Percentiles rank a stretch among this genome's conserved stretches.
phyloP scores from a whole-genome alignment of 1,140 invertebrate species.

The Lordiphosa collinella region DNA sequence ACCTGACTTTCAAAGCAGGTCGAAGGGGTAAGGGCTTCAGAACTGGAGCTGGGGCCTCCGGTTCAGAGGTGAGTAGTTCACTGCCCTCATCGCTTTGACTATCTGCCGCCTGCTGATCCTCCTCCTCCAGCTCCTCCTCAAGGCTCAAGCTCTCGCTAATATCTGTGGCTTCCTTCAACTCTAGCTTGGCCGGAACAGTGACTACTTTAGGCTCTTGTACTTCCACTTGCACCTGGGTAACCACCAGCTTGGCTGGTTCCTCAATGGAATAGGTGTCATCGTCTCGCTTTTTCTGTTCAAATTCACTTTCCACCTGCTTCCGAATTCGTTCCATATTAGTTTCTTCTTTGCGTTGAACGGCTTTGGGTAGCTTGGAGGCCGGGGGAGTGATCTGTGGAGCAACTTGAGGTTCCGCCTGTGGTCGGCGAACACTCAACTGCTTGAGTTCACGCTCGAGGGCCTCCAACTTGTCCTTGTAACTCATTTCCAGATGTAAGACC shows the following conservation, averaged over 20 bases:
- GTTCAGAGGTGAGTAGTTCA: conserved; percentile 34
- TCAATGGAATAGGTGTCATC: conserved; percentile 63
- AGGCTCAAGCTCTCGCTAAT: conserved; percentile 58
- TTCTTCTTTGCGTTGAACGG: conserved; percentile 29
- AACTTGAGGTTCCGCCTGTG: not conserved
- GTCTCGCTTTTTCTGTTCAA: conserved; percentile 35
- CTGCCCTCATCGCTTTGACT: conserved; percentile 24
- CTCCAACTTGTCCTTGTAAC: conserved; percentile 65
- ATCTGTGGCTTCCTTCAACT: conserved; percentile 47
- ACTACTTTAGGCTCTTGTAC: conserved; percentile 7
- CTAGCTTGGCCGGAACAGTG: conserved; percentile 8
- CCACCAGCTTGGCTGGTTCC: conserved; percentile 23
- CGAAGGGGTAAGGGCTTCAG: conserved; percentile 12
- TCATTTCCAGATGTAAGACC: conserved; percentile 54
- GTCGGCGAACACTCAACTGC: conserved; percentile 10
- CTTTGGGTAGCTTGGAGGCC: conserved; percentile 53
- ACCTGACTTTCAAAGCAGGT: conserved; percentile 20
- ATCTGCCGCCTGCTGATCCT: not conserved
- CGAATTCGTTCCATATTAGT: conserved; percentile 44
- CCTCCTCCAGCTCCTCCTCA: conserved; percentile 25
- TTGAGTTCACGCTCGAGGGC: conserved; percentile 57
- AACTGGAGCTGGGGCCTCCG: conserved; percentile 18
- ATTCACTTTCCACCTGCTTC: conserved; percentile 49
- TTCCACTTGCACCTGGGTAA: conserved; percentile 21
- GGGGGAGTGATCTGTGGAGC: not conserved